Base-by-base conservation (phyloP, 2,797 vertebrate genomes). In the Xenops minutus region DNA sequence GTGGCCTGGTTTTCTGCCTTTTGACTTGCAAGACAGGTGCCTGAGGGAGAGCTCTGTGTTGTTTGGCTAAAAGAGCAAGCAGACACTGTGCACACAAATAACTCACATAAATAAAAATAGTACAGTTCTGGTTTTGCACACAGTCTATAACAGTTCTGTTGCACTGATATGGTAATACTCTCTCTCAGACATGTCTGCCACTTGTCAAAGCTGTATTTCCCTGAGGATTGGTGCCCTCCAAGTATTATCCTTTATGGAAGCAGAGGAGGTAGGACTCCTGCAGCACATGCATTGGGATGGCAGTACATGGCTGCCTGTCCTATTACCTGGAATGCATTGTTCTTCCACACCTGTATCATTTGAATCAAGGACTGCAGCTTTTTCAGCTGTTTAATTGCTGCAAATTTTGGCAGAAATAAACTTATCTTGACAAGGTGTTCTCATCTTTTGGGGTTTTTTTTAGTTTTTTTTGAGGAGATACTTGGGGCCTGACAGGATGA, bases 241-340 rank as follows among this genome's bases (percentile, higher is more conserved):
- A 69, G 54, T 39, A 23, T 71, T 91, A n/a, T 4, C 34, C 14
- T 61, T 34, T 27, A 3, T 14, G 21, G 81, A 54, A 66, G 56
- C 23, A 68, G 32, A 48, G 18, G 8, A 30, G 32, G 29, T 29
- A 43, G 27, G 34, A 48, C 6, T 86, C 7, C 6, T 41, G 13
- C 55, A 84, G 54, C n/a, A 12, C 5, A 0, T 3, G 30, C 1
- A 0, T 49, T 85, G 37, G 67, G 23, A 17, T 86, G 29, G 27
- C 0, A 6, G 19, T 36, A 19, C 12, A 0, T 30, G 32, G 10
- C 39, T 92, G 37, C 56, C 26, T 14, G 46, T 49, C 8, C 71
- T 75, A 15, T 55, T 48, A 56, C 37, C 34, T 56, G 30, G 11
- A 68, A 19, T 43, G 22, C 24, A 8, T 62, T 73, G 24, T 63